Base-by-base conservation (phyloP, 2,888 invertebrate genomes). In the Cheilosia soror region DNA sequence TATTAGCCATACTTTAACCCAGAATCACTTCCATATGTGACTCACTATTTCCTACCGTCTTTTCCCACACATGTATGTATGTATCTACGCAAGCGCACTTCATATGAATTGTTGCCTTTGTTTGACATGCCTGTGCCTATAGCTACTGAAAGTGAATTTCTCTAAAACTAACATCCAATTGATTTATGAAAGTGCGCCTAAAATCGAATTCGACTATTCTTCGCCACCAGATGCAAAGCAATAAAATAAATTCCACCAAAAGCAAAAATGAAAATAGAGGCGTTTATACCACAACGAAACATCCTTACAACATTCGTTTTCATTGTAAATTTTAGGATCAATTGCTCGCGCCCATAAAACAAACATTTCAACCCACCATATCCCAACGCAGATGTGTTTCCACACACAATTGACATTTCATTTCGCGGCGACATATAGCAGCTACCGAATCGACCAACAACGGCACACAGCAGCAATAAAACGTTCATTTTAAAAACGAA, bases 291-390 rank as follows among this genome's bases (percentile, higher is more conserved):
- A 47, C 66, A 58, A 40, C 33, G 53, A 63, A 15, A 58, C 20
- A 68, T 80, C 55, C 62, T 58, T 75, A 47, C 51, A 37, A 57
- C 33, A 9, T 27, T 25, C 20, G 11, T 25, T 51, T 27, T 13
- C 11, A 4, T 65, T 51, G 33, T 49, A 33, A 37, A 57, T 57
- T 55, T 33, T 63, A 73, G 63, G 83, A 83, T 78, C 83, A 84
- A 84, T 84, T 65, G 79, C 65, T 57, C 69, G 75, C 80, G 66
- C 53, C 71, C 75, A 84, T 80, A 80, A 84, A 80, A 79, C 60
- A 84, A 79, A 76, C 71, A 80, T 69, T 53, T 27, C 58, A 68
- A 13, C 68, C 53, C 65, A 65, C 40, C 27, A 25, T n/a, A 11
- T 7, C 7, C 9, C 60, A 6, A 60, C 42, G 40, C 44, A 51